Evolutionary conservation across 2,888 invertebrate species (phyloP), one percentile per base, ranked within the genome.

Genomic region (Malacosoma neustria): DNA sequence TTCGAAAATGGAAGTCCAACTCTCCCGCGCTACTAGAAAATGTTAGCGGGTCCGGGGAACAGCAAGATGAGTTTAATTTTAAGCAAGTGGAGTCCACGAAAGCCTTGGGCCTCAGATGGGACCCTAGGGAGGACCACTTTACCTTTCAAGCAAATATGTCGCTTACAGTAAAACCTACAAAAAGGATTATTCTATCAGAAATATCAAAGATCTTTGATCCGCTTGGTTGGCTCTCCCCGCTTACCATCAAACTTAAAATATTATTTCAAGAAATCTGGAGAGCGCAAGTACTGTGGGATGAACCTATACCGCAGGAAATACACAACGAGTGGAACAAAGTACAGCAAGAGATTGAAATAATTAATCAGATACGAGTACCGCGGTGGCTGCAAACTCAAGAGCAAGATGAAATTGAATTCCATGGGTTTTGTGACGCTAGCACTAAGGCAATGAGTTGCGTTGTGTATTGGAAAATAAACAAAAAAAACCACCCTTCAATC

Each of bases 251-350:
- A 6, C 49, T 55, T 1, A 60, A 65, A 29, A 36, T 57, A 9
- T 48, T 60, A 3, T 59, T 63, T 3, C 59, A 62, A 37, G 50
- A 45, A 35, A 32, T 61, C 2, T 63, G 63, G 60, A 22, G 57
- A n/a, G 34, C 45, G 1, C 55, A 55, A 4, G 32, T 48, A 11
- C 43, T 14, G 1, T 63, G 63, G 61, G 59, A 61, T 39, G 49
- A 58, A 1, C 43, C 42, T 5, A 9, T 57, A 3, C 39, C 34
- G 11, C 9, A 2, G 7, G 14, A 38, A 7, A 1, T 45, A 33
- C 1, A 14, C 7, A 15, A 32, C 2, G 40, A 45, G 29, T 45
- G 44, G 44, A 9, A 13, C 4, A 34, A 29, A 12, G 36, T 39
- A 30, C 13, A 36, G 2, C 11, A 37, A 11, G 35, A 30, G 1